Evolutionary conservation across 2,113 vertebrate species (phyloP), one percentile per base, ranked within the genome.

Genomic region (Enhydra lutris): DNA sequence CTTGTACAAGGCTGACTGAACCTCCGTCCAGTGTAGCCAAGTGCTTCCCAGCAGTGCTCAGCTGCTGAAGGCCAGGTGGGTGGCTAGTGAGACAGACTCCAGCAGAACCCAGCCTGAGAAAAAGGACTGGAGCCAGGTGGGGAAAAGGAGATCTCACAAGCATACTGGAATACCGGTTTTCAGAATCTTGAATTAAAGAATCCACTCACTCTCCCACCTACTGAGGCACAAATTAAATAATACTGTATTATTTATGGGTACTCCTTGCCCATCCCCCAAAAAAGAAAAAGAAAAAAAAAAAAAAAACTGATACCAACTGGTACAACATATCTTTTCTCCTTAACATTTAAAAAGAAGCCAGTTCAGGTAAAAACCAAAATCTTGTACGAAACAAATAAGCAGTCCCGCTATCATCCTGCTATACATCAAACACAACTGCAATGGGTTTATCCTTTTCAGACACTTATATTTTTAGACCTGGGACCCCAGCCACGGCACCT

Each of bases 311-410:
- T 71, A 71, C 55, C 73, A 92, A 83, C 9, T 69, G 18, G 57
- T 39, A 89, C 8, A 65, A 34, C 3, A 3, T 36, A 65, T 63
- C 45, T 96, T 90, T 86, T 96, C 76, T 67, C 23, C 59, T 83
- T 83, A 83, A 84, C 17, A 29, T 91, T 96, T 36, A 95, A 93
- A 92, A 89, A 67, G 81, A 92, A 95, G 59, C 52, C 23, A 82
- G 84, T 94, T 78, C 1, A 80, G 29, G 78, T 8, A 81, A 94
- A 94, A 97, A 93, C 12, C 65, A 9, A 89, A 80, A 63, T 80
- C 69, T 88, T 52, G 50, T 0, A 89, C 20, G 59, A 92, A 85
- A 89, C 47, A 84, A 80, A 78, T 1, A 78, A 76, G n/a, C 21
- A 74, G 50, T 34, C 10, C 89, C 47, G 50, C 69, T 67, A 93